Evolutionary conservation across 2,797 vertebrate genomes (phyloP).

Genomic region (Nannoperca australis): DNA sequence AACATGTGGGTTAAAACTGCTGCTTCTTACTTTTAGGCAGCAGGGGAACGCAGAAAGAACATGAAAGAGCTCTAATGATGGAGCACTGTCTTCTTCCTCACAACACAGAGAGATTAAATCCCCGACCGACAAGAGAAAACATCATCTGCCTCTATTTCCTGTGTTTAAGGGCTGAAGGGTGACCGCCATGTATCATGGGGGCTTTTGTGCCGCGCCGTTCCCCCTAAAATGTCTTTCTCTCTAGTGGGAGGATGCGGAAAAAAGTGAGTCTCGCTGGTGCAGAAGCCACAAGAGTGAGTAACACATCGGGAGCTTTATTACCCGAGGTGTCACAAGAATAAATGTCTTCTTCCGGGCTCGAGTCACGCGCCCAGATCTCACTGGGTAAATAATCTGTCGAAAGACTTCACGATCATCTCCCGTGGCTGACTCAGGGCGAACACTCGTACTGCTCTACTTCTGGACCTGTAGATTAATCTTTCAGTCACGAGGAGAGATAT

Average conservation of each 20-base stretch:
- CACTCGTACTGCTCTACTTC: slow-evolving; percentile 20
- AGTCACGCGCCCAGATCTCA: slow-evolving; percentile 19
- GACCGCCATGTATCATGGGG: slow-evolving; percentile 36
- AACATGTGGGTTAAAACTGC: slow-evolving; percentile 27
- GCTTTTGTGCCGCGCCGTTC: background rate
- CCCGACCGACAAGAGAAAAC: background rate
- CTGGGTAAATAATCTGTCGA: slow-evolving; percentile 50
- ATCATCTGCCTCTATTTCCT: slow-evolving; percentile 34
- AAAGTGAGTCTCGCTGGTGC: slow-evolving; percentile 26
- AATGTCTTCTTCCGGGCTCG: slow-evolving; percentile 45
- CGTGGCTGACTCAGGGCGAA: slow-evolving; percentile 42
- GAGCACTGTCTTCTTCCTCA: slow-evolving; percentile 20
- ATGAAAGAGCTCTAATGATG: slow-evolving; percentile 31
- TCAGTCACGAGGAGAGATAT: slow-evolving; percentile 13
- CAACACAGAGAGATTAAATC: slow-evolving; percentile 37
- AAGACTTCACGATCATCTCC: slow-evolving; percentile 46
- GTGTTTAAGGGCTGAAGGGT: slow-evolving; percentile 41
- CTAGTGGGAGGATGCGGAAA: slow-evolving; percentile 3
- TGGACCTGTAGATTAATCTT: slow-evolving; percentile 39
- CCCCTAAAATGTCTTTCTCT: slow-evolving; percentile 10
- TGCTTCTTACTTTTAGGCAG: slow-evolving; percentile 22
- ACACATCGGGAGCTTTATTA: slow-evolving; percentile 41
- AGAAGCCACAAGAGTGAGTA: slow-evolving; percentile 27
- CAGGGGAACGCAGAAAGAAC: slow-evolving; percentile 8
- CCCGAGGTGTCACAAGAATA: slow-evolving; percentile 37